Percentiles rank a stretch among this genome's conserved stretches.
Conservation (phyloP, 2,888 invertebrate species). For the Choreutis nemorana region DNA sequence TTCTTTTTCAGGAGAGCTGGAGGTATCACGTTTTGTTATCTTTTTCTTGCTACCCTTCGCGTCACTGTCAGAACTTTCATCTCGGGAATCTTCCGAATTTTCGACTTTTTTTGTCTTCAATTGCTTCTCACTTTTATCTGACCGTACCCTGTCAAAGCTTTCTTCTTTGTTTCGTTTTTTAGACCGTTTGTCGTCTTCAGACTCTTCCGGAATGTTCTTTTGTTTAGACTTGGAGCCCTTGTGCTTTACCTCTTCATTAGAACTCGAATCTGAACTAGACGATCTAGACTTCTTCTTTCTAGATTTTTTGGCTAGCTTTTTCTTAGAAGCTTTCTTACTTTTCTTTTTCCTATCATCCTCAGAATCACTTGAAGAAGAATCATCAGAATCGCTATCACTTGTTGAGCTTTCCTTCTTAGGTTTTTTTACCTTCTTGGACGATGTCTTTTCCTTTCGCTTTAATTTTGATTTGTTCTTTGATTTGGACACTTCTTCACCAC, state of each 20-base stretch:
- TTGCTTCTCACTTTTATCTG: conserved; percentile 42
- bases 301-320: conserved; percentile 52
- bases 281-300: conserved; percentile 54
- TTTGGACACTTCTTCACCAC: conserved; percentile 47
- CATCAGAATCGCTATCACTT: conserved; percentile 59
- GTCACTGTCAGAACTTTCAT: conserved; percentile 56
- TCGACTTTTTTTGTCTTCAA: conserved; percentile 46
- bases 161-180: conserved; percentile 48
- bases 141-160: conserved; percentile 35
- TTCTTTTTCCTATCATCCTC: conserved; percentile 60
- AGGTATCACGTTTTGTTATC: conserved; percentile 45
- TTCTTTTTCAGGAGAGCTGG: conserved; percentile 52
- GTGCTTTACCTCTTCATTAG: conserved; percentile 58
- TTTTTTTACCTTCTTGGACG: conserved; percentile 63
- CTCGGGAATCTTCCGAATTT: conserved; percentile 49
- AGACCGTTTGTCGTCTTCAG: conserved; percentile 47
- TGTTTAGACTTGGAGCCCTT: conserved; percentile 53
- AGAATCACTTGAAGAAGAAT: conserved; percentile 58
- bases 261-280: conserved; percentile 59
- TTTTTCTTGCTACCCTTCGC: conserved; percentile 62
- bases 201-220: conserved; percentile 57
- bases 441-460: conserved; percentile 63
- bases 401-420: conserved; percentile 54
- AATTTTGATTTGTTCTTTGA: conserved; percentile 49
- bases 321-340: conserved; percentile 53